Evolutionary conservation across 2,888 invertebrate species (phyloP), one percentile per base, ranked within the genome.

Genomic region (Cerceris ruficornis): DNA sequence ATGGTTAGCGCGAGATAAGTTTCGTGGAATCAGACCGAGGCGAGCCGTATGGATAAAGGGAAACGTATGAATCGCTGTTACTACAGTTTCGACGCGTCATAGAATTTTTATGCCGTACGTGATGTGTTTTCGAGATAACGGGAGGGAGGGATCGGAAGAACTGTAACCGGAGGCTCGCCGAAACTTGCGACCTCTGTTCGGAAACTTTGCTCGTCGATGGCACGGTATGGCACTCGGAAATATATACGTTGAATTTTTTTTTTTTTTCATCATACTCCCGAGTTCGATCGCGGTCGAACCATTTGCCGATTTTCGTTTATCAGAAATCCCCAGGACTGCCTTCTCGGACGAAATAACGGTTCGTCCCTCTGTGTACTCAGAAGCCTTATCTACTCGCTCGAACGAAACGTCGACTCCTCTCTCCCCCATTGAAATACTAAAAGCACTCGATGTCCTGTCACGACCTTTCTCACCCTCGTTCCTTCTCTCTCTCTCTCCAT

Each of bases 401-500:
- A 81, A 68, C 74, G 81, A 71, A 75, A 74, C 74, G 72, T 65
- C 46, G 46, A 28, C 28, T 74, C 68, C 54, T 71, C 69, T 42
- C 46, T 42, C 49, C 28, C 42, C 55, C 50, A 17, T 69, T 62
- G 80, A 77, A 73, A 75, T 69, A 70, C 68, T 75, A 73, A 77
- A 77, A 77, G 67, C 79, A 69, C 85, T 80, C 84, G 74, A 69
- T 72, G 71, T 59, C 71, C 62, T 67, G 69, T 80, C 82, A 70
- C 65, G 46, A 60, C 46, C 52, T 52, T 46, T 39, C 58, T 46
- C 13, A 8, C 13, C 57, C 65, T 49, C 58, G 8, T 50, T 69
- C 50, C 64, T 61, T 61, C 80, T 67, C 61, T n/a, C 49, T 61
- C 60, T 55, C 42, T 77, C 57, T 43, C 43, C 42, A 50, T 74